phyloP scores from a whole-genome alignment of 2,113 vertebrate genomes.

The Eublepharis macularius region DNA sequence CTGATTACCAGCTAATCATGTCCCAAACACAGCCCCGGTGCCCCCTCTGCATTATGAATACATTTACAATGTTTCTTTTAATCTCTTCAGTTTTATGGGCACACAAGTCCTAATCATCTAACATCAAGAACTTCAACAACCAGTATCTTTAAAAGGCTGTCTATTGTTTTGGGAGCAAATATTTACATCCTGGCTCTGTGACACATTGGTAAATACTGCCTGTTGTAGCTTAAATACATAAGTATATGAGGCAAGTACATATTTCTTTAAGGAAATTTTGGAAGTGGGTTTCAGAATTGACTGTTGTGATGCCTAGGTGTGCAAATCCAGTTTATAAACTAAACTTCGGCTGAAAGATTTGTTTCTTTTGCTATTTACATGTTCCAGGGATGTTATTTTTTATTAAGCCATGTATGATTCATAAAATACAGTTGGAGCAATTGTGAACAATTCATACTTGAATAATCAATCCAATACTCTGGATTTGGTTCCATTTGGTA shows the following conservation, averaged over 20 bases:
- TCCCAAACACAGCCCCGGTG: conserved; percentile 76
- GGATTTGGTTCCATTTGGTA: too few species aligned
- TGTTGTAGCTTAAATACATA: conserved; percentile 39
- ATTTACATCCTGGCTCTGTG: conserved; percentile 73
- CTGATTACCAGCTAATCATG: conserved; percentile 95
- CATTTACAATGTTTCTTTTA: conserved; percentile 72
- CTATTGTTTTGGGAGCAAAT: conserved; percentile 79
- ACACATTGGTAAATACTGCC: conserved; percentile 58
- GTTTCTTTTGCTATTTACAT: conserved; percentile 19
- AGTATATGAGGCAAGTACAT: conserved; percentile 41
- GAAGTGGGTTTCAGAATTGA: conserved; percentile 35
- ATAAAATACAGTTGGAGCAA: too few species aligned
- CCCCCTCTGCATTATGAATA: conserved; percentile 78
- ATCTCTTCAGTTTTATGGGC: conserved; percentile 67
- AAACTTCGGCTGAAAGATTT: conserved; percentile 8
- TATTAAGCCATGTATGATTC: too few species aligned
- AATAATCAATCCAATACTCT: too few species aligned
- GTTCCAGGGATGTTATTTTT: not conserved
- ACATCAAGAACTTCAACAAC: conserved; percentile 72
- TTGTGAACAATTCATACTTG: too few species aligned
- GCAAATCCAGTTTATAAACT: not conserved
- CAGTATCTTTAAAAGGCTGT: conserved; percentile 72
- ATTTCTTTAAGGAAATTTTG: conserved; percentile 40
- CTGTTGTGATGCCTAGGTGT: not conserved
- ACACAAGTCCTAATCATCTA: conserved; percentile 72